phyloP scores from a whole-genome alignment of 2,113 vertebrate genomes.

The Alligator sinensis region DNA sequence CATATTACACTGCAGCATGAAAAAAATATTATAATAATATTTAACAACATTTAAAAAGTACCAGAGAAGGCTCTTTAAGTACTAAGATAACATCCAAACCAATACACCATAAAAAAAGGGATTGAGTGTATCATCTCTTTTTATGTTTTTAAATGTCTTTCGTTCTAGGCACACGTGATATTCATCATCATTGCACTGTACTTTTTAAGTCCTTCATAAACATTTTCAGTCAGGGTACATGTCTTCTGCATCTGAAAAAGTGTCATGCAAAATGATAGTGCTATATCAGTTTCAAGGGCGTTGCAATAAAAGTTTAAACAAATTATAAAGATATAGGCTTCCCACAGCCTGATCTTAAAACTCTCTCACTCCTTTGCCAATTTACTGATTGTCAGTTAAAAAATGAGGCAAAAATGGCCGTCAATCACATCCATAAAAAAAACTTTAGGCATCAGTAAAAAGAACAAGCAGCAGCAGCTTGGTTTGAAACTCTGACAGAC shows the following conservation, averaged over 20 bases:
- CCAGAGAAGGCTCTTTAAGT: background rate
- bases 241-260: background rate
- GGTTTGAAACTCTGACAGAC: no score
- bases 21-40: constrained; percentile 3
- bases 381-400: background rate
- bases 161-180: background rate
- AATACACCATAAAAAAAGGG: no score
- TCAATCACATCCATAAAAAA: no score
- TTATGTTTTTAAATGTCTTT: background rate
- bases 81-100: background rate
- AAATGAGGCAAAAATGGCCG: background rate
- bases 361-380: background rate
- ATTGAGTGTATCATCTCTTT: background rate
- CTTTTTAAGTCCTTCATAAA: background rate
- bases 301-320: background rate
- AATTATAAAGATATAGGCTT: background rate
- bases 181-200: background rate
- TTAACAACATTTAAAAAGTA: background rate
- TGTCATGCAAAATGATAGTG: background rate
- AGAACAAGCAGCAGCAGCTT: no score
- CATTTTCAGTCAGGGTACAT: background rate
- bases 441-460: no score
- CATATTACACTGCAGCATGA: background rate
- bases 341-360: background rate
- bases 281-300: background rate